Evolutionary conservation across 2,797 vertebrate genomes (phyloP).

Genomic region (Dromococcyx pavoninus): DNA sequence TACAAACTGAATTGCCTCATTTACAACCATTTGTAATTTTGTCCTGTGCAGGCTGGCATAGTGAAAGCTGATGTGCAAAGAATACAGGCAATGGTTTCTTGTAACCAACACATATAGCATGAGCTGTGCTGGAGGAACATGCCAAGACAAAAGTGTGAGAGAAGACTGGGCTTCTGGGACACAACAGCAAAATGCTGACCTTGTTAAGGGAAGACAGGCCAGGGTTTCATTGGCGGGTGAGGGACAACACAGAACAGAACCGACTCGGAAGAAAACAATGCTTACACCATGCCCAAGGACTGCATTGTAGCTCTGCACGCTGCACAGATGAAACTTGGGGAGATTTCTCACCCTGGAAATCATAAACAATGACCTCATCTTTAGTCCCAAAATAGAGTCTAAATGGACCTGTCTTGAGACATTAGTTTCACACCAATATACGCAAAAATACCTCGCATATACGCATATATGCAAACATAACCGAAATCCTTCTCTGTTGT

Average conservation of each 20-base stretch:
- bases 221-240: not conserved
- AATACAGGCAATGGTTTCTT: not conserved
- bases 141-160: not conserved
- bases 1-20: not conserved
- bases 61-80: not conserved
- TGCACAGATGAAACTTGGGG: not conserved
- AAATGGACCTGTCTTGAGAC: not conserved
- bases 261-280: not conserved
- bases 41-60: not conserved
- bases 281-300: fast-evolving
- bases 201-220: not conserved
- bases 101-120: fast-evolving
- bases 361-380: not conserved
- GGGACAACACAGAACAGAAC: fast-evolving
- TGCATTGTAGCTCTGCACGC: too few species aligned
- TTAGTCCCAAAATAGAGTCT: not conserved
- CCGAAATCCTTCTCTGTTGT: not conserved
- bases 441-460: too few species aligned
- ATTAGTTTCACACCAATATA: fast-evolving
- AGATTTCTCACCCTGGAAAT: not conserved
- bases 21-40: not conserved
- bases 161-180: not conserved
- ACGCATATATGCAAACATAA: too few species aligned
- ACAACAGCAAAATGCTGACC: not conserved
- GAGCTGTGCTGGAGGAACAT: not conserved